Evolutionary conservation across 2,113 vertebrate genomes (phyloP).

Genomic region (Mola mola): DNA sequence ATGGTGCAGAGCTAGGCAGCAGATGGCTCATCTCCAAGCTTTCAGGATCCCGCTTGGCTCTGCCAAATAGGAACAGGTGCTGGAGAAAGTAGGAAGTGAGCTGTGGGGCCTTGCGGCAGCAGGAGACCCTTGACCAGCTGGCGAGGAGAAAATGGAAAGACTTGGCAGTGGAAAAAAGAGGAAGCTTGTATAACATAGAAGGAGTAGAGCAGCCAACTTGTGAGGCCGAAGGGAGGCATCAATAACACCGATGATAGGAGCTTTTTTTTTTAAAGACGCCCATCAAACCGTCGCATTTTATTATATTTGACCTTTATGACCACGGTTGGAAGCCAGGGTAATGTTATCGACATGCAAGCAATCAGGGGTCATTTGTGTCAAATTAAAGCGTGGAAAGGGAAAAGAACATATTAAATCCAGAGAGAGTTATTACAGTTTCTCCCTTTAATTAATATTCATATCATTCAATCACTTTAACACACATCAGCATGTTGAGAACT

Average conservation of each 20-base stretch:
- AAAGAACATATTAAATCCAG: no score
- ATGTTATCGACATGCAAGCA: background rate
- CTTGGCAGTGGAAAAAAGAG: constrained; percentile 57
- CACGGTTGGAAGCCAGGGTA: background rate
- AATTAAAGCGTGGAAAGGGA: no score
- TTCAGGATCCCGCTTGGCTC: constrained; percentile 57
- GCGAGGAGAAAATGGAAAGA: constrained; percentile 58
- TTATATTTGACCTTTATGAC: no score
- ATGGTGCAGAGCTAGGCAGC: constrained; percentile 58
- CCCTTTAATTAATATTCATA: no score
- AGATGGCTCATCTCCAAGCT: constrained; percentile 77
- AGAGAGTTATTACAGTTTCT: no score
- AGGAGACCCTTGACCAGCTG: constrained; percentile 81
- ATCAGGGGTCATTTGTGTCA: no score
- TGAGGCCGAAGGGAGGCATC: constrained; percentile 13
- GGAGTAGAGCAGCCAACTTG: background rate
- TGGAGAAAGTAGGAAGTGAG: constrained; percentile 77
- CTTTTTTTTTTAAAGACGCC: no score
- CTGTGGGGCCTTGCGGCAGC: constrained; percentile 67
- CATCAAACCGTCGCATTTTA: no score
- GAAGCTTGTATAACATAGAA: constrained; percentile 38
- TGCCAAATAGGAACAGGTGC: constrained; percentile 82
- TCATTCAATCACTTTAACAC: no score
- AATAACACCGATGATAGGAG: no score
- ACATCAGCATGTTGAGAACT: no score